Conservation (phyloP, 2,113 vertebrate species). For the Rhodinocichla rosea region DNA sequence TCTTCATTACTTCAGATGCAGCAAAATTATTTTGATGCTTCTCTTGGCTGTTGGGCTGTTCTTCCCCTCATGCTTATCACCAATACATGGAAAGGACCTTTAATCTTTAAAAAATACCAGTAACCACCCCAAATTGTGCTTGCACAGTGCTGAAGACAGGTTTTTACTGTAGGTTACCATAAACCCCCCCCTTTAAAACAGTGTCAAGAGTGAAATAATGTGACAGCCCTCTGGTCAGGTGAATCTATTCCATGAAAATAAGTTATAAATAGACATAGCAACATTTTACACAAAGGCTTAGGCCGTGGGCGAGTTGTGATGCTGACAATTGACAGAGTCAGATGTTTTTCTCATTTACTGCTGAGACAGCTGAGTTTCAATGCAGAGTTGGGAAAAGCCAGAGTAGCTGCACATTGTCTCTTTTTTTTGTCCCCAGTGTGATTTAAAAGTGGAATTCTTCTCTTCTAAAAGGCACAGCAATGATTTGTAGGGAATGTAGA, state of each 20-base stretch:
- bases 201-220: neutral
- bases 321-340: slow-evolving; percentile 3
- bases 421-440: neutral
- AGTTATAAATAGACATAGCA: neutral
- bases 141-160: neutral
- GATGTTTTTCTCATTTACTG: neutral
- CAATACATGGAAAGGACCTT: neutral
- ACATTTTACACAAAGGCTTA: neutral
- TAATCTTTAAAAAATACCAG: neutral
- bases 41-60: neutral
- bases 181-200: neutral
- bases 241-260: neutral
- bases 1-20: neutral
- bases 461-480: neutral
- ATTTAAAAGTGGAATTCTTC: neutral
- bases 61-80: neutral
- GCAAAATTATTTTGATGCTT: neutral
- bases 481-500: neutral
- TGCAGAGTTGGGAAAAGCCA: neutral
- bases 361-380: neutral
- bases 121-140: neutral
- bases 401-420: neutral
- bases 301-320: neutral
- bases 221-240: neutral
- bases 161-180: neutral